Evolutionary conservation across 2,113 vertebrate species (phyloP), one percentile per base, ranked within the genome.

Genomic region (Casuarius casuarius): DNA sequence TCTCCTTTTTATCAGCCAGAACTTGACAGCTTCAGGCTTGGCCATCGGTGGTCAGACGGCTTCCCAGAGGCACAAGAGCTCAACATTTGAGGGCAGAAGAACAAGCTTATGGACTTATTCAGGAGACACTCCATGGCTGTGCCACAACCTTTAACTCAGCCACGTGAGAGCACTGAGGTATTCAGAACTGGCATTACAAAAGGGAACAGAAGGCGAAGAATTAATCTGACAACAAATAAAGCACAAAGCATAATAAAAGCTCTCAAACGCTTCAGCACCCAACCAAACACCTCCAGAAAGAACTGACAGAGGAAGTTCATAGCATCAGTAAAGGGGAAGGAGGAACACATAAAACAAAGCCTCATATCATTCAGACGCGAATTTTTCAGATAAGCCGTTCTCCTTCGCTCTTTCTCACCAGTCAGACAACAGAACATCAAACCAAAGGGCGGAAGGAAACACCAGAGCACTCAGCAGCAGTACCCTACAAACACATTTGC

Each of bases 61-160:
- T 44, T 66, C 12, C 67, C 21, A 26, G 23, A 26, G 63, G 19
- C 4, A 7, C 46, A 52, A 79, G 46, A 68, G 74, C 48, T 82
- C 23, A 25, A 17, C 25, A 2, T 0, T 3, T 42, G 6, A 80
- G 12, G 3, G 11, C 6, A 29, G 29, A 40, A 54, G 26, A 49
- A 48, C 1, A 18, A 72, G 54, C 8, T 3, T 1, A 1, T 1
- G 35, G 54, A 66, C 77, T 81, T 56, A 48, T 13, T 63, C 29
- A 42, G 40, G 48, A 20, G 4, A 26, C 12, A n/a, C 13, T 51
- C n/a, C 48, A 28, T 1, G 1, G 31, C 51, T 65, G 38, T 42
- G 13, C 40, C 12, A 35, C 77, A 58, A 19, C 38, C 38, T 42
- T 29, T 31, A 79, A 33, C 29, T 25, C 38, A 56, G 8, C 6